phyloP scores from a whole-genome alignment of 1,140 invertebrate species.

The Atta texana region DNA sequence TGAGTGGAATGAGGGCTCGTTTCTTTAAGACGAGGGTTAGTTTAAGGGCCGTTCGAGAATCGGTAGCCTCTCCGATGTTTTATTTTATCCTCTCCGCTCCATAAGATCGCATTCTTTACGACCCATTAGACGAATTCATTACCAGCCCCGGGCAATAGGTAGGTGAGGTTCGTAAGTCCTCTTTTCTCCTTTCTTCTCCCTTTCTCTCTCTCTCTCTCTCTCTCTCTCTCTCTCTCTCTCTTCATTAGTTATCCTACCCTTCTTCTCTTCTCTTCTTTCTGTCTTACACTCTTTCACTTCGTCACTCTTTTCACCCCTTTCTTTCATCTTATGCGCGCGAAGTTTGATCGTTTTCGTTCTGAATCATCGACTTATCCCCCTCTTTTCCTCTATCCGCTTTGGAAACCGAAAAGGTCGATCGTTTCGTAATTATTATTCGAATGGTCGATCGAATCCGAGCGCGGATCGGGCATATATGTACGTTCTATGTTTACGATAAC shows the following conservation, averaged over 20 bases:
- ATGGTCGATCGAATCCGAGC: slow-evolving; percentile 48
- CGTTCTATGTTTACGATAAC: slow-evolving; percentile 64
- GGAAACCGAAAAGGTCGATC: slow-evolving; percentile 3
- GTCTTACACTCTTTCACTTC: not conserved
- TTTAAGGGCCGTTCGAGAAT: slow-evolving; percentile 82
- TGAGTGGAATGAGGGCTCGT: slow-evolving; percentile 62
- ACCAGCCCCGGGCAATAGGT: slow-evolving; percentile 83
- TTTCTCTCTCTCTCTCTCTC: slow-evolving; percentile 29
- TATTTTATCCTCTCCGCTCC: slow-evolving; percentile 85
- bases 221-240: slow-evolving; percentile 10
- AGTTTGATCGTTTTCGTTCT: slow-evolving; percentile 53
- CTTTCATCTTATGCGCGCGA: slow-evolving; percentile 8
- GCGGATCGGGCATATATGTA: slow-evolving; percentile 55
- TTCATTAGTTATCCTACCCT: slow-evolving; percentile 40
- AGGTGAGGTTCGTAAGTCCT: slow-evolving; percentile 77
- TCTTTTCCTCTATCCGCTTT: not conserved
- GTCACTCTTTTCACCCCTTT: slow-evolving; percentile 21
- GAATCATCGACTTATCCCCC: slow-evolving; percentile 44
- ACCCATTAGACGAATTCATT: slow-evolving; percentile 87
- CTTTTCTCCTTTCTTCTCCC: slow-evolving; percentile 68
- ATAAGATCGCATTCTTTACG: slow-evolving; percentile 87
- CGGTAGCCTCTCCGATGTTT: slow-evolving; percentile 84
- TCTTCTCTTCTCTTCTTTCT: slow-evolving; percentile 65
- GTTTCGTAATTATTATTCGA: slow-evolving; percentile 63
- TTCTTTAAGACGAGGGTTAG: slow-evolving; percentile 80